phyloP scores from a whole-genome alignment of 2,888 invertebrate genomes.

The Sarcophaga rosellei region DNA sequence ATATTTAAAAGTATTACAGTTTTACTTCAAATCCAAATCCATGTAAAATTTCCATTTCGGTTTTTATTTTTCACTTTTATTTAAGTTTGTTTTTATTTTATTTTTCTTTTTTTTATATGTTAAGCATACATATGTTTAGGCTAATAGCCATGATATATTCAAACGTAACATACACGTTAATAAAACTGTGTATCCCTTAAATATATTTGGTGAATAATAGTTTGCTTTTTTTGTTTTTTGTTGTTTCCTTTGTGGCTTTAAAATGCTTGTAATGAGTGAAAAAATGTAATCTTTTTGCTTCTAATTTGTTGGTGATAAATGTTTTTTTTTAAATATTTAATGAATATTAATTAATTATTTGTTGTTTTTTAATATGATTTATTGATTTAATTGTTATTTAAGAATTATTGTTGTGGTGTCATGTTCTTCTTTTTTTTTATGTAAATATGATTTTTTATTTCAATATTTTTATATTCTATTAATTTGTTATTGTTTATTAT shows the following conservation, averaged over 20 bases:
- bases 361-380: neutral
- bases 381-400: slow-evolving; percentile 16
- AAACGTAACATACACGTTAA: neutral
- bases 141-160: neutral
- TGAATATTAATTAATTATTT: slow-evolving; percentile 11
- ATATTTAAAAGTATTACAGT: slow-evolving; percentile 4
- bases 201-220: slow-evolving; percentile 15
- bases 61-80: no score
- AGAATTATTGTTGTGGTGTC: slow-evolving; percentile 63
- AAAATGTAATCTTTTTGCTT: neutral
- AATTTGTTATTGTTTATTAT: neutral
- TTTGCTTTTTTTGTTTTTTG: neutral
- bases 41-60: neutral
- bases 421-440: slow-evolving; percentile 21
- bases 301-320: neutral
- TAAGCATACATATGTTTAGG: neutral
- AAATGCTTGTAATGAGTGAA: neutral
- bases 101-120: no score
- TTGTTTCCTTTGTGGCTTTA: no score
- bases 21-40: neutral
- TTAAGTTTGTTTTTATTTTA: no score
- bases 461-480: slow-evolving; percentile 19
- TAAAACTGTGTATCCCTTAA: slow-evolving; percentile 8
- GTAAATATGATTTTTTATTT: slow-evolving; percentile 6
- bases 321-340: slow-evolving; percentile 25